Evolutionary conservation across 2,797 vertebrate species (phyloP).

Genomic region (Spatula clypeata): DNA sequence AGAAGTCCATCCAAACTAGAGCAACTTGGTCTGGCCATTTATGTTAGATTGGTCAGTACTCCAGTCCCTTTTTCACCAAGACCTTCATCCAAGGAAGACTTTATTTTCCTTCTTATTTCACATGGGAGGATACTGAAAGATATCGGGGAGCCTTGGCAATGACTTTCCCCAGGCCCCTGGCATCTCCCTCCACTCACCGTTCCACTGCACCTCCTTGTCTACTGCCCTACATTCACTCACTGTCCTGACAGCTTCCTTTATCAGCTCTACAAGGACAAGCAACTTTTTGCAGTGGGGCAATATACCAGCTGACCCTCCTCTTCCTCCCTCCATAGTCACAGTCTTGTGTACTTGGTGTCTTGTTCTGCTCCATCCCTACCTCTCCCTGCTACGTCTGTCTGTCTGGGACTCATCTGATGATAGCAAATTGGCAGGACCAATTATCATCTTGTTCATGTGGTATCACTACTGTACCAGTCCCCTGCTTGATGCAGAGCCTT

Average conservation of each 20-base stretch:
- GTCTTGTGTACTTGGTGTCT: background rate
- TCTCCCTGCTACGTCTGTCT: background rate
- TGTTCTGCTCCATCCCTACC: background rate
- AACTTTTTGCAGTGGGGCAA: background rate
- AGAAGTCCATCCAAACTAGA: background rate
- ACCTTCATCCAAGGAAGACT: background rate
- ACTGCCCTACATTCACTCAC: background rate
- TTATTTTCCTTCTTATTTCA: background rate
- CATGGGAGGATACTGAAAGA: background rate
- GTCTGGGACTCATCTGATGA: background rate
- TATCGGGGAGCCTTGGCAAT: background rate
- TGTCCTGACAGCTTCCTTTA: background rate
- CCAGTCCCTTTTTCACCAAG: background rate
- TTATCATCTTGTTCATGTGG: background rate
- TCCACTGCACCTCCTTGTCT: background rate
- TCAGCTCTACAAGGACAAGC: background rate
- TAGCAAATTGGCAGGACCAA: background rate
- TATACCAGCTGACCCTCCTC: background rate
- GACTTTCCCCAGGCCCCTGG: background rate
- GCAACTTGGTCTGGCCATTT: background rate
- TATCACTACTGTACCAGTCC: background rate
- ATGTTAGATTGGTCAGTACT: background rate
- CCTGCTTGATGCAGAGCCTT: background rate
- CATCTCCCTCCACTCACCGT: background rate
- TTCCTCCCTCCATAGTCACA: background rate